Base-by-base conservation (phyloP, 2,888 invertebrate species). In the Netelia melanura region DNA sequence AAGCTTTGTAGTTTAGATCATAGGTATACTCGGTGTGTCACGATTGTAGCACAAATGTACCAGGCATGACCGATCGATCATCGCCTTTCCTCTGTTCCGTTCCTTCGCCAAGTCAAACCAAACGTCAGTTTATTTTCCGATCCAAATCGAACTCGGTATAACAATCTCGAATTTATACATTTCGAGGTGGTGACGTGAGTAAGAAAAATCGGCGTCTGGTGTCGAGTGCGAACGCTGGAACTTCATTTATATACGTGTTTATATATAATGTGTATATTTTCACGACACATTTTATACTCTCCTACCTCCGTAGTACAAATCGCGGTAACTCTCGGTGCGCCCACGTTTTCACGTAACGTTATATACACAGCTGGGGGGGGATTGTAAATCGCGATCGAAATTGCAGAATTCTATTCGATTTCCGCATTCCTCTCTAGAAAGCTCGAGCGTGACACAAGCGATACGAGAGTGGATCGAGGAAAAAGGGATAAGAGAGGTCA, bases 341-440 rank as follows among this genome's bases (percentile, higher is more conserved):
- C 48, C 14, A 54, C 54, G n/a, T 9, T 61, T 43, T 62, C 38
- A 52, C 70, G 11, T 54, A 54, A 8, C 30, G 38, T 38, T 38
- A 38, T 38, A 38, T 23, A 30, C 30, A 62, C 14, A 38, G 11
- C 6, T 44, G 52, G 38, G 17, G 52, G 17, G 43, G 58, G 48
- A 70, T 67, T 72, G 61, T 84, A 77, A 80, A 77, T 84, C 76
- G 58, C 61, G 72, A 80, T 65, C 58, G 76, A 77, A 72, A 84
- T 84, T 80, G 67, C 76, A 67, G 80, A 76, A 81, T 80, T 76
- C 80, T 76, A 76, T 80, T 76, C 71, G 65, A 67, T 84, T 67
- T 43, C 44, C 71, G 56, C 43, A 64, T 76, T 76, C 43, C 67
- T 71, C 17, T 21, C 11, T 64, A 54, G 64, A 71, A 70, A 71